Base-by-base conservation (phyloP, 2,888 invertebrate species). In the Meghimatium bilineatum region DNA sequence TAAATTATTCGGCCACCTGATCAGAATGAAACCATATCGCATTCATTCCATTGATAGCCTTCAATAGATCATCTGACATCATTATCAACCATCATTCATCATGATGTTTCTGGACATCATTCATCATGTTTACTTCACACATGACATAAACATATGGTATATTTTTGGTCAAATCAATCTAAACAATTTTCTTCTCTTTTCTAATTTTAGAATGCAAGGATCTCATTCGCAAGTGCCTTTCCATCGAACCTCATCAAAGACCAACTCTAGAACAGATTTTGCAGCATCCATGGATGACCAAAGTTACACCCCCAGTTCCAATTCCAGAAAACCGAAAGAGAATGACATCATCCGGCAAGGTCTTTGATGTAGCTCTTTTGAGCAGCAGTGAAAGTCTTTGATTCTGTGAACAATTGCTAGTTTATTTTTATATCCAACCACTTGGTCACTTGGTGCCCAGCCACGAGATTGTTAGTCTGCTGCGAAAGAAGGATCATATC, bases 221-320 rank as follows among this genome's bases (percentile, higher is more conserved):
- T 88, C 92, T 95, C 85, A 95, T 95, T 88, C 91, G 93, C 75
- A 93, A 93, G 87, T 95, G 95, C 90, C 93, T 95, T 81, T 91
- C 94, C 75, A 90, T 94, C 82, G 92, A 94, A 82, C 94, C 95
- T 63, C 90, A 92, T 23, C 94, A 95, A 74, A 91, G 95, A 84
- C 94, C 94, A 56, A 91, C 93, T 14, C 90, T 95, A 60, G 94
- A 95, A 85, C 94, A 95, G 75, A 94, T 95, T 86, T 91, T 95
- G n/a, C 89, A 90, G 74, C 95, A 95, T 90, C 94, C 94, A 0
- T 95, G 95, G 95, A 90, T 95, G 91, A 90, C 84, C 85, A 88
- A 85, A 26, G 82, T 80, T 5, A 72, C 34, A 86, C 85, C 80
- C 80, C 87, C 85, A 86, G 87, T 83, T 86, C 89, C 74, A 79